These are phyloP conservation scores for Bhutanitis thaidina DNA, from an alignment of 2,888 invertebrate genomes.

Conservation along the genomic window DNA sequence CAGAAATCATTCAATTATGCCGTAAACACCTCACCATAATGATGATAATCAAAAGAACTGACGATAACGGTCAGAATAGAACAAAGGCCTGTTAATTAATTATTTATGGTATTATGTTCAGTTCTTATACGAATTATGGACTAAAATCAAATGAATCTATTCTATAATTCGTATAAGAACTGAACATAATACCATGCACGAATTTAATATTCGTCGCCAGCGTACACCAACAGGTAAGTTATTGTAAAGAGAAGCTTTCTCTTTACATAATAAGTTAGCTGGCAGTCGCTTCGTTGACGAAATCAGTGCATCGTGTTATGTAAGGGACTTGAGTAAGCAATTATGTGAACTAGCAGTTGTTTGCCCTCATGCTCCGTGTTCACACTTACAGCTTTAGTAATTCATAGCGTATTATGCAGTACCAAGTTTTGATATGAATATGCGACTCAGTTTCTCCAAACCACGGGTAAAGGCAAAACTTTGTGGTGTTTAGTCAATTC, in stretches of 20 bases:
- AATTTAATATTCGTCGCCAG: conserved; percentile 13
- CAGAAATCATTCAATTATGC: too few species aligned
- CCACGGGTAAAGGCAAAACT: too few species aligned
- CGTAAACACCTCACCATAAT: too few species aligned
- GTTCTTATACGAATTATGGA: too few species aligned
- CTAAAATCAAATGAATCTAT: neutral
- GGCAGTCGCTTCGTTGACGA: conserved; percentile 58
- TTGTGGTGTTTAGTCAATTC: too few species aligned
- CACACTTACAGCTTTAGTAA: neutral
- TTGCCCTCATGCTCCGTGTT: conserved; percentile 22
- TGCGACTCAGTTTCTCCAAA: too few species aligned
- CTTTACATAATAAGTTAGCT: conserved; percentile 60
- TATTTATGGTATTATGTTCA: too few species aligned
- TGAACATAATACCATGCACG: conserved; percentile 6
- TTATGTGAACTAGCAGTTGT: conserved; percentile 33
- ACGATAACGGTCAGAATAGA: too few species aligned
- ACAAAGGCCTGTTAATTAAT: too few species aligned
- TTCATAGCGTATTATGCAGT: neutral
- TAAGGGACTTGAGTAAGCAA: conserved; percentile 48
- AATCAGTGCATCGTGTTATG: conserved; percentile 64
- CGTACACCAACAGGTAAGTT: conserved; percentile 25
- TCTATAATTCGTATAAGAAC: neutral
- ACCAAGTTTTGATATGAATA: neutral
- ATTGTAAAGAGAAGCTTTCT: conserved; percentile 57
- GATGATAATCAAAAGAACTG: too few species aligned